These are phyloP conservation scores for Drosophila ananassae DNA, from an alignment of 1,140 invertebrate genomes.

Conservation along the genomic window DNA sequence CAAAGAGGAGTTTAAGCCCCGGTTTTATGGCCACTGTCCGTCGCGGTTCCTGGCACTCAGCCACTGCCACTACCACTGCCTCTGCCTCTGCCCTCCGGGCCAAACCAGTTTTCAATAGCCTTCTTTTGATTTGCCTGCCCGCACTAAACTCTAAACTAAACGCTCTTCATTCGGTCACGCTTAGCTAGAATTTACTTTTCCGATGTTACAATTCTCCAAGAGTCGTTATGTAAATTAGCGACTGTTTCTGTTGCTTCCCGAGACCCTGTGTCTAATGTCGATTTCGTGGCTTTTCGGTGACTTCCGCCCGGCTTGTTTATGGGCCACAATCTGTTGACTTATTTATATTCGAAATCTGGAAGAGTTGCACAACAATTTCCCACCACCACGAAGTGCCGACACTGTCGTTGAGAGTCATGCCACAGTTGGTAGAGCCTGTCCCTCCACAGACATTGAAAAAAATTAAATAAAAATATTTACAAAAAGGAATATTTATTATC, in stretches of 20 bases:
- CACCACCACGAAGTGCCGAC: constrained; percentile 64
- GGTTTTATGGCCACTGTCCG: constrained; percentile 45
- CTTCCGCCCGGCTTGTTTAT: constrained; percentile 49
- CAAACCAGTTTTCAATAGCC: constrained; percentile 55
- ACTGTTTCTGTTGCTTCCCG: not conserved
- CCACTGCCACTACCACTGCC: constrained; percentile 4
- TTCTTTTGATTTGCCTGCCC: constrained; percentile 21
- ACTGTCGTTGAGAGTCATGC: constrained; percentile 38
- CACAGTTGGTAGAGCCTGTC: constrained; percentile 45
- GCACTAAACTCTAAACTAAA: constrained; percentile 27
- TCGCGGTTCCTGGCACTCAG: constrained; percentile 52
- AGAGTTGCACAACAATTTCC: constrained; percentile 53
- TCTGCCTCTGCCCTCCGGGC: constrained; percentile 47
- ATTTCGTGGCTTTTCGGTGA: constrained; percentile 33
- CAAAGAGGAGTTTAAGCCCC: constrained; percentile 44
- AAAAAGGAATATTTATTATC: too few species aligned
- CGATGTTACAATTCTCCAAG: constrained; percentile 31
- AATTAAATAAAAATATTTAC: not conserved
- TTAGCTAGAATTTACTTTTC: constrained; percentile 61
- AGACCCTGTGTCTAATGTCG: constrained; percentile 28
- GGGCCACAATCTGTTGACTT: constrained; percentile 53
- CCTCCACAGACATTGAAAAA: constrained; percentile 6
- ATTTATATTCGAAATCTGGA: constrained; percentile 64
- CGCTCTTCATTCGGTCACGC: constrained; percentile 63
- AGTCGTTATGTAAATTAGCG: constrained; percentile 70